phyloP scores from a whole-genome alignment of 2,797 vertebrate genomes.

The Urosaurus nigricauda region DNA sequence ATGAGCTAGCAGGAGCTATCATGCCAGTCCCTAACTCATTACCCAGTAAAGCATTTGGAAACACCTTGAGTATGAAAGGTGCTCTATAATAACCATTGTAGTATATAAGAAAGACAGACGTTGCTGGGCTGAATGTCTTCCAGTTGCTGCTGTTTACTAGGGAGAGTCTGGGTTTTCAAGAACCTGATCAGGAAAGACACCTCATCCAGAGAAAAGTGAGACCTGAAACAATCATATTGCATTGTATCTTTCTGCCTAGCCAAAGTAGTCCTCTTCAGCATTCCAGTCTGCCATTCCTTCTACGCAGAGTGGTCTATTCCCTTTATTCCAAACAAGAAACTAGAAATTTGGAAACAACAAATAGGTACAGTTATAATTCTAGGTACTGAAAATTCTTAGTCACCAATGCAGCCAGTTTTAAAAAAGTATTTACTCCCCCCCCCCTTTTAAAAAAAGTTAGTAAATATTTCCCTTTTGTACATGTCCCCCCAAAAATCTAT shows the following conservation, averaged over 20 bases:
- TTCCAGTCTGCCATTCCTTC: not conserved
- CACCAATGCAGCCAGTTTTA: too few relatives aligned
- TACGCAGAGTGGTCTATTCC: not conserved
- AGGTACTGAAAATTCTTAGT: too few relatives aligned
- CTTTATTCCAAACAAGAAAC: too few relatives aligned
- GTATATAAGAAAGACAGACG: conserved; percentile 14
- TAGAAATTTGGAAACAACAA: too few relatives aligned
- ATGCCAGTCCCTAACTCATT: conserved; percentile 1
- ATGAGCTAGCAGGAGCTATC: not conserved
- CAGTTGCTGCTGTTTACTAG: not conserved
- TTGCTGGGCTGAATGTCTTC: not conserved
- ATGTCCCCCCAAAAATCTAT: too few relatives aligned
- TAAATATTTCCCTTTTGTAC: too few relatives aligned
- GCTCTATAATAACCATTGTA: conserved; percentile 6
- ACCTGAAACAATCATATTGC: not conserved
- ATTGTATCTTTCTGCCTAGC: not conserved
- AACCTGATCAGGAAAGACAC: not conserved
- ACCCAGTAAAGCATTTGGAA: conserved; percentile 28
- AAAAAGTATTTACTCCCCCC: too few relatives aligned
- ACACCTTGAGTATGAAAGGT: not conserved
- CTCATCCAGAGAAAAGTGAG: not conserved
- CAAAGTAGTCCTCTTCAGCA: not conserved
- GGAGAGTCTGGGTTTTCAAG: not conserved
- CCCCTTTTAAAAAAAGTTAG: too few relatives aligned
- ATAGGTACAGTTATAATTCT: too few relatives aligned